Percentiles rank a stretch among this genome's conserved stretches.
Evolutionary conservation across 1,140 invertebrate genomes (phyloP).

Genomic region (Schlechtendalia chinensis): DNA sequence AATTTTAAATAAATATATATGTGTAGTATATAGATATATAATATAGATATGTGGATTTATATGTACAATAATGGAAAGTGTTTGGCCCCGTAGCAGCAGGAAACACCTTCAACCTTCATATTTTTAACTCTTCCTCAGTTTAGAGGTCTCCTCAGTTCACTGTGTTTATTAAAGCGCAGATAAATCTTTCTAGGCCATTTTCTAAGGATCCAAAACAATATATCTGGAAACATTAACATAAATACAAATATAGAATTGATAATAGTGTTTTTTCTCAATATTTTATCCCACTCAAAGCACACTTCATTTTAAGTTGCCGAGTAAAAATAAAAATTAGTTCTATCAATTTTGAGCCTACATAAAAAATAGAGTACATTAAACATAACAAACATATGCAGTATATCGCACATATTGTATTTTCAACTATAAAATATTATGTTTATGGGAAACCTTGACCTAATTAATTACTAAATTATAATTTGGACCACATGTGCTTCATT

Average conservation of each 20-base stretch:
- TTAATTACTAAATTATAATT: constrained; percentile 42
- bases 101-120: constrained; percentile 48
- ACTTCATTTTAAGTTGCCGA: neutral
- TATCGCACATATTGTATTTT: constrained; percentile 24
- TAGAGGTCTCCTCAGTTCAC: constrained; percentile 39
- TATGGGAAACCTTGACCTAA: constrained; percentile 36
- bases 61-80: constrained; percentile 42
- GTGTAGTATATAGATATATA: constrained; percentile 7
- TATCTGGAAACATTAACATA: constrained; percentile 5
- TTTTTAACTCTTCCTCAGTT: constrained; percentile 46
- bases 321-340: constrained; percentile 5
- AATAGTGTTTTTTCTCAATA: neutral
- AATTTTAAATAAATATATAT: constrained; percentile 1
- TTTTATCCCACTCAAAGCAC: neutral
- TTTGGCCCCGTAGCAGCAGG: constrained; percentile 42
- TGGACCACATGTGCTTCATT: constrained; percentile 43
- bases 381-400: constrained; percentile 11
- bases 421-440: constrained; percentile 45
- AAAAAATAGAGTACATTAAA: neutral
- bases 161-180: constrained; percentile 24
- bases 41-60: neutral
- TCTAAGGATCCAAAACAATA: constrained; percentile 38
- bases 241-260: neutral
- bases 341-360: constrained; percentile 26
- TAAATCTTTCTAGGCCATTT: constrained; percentile 38